Base-by-base conservation (phyloP, 2,888 invertebrate species). In the Pseudoips prasinana region DNA sequence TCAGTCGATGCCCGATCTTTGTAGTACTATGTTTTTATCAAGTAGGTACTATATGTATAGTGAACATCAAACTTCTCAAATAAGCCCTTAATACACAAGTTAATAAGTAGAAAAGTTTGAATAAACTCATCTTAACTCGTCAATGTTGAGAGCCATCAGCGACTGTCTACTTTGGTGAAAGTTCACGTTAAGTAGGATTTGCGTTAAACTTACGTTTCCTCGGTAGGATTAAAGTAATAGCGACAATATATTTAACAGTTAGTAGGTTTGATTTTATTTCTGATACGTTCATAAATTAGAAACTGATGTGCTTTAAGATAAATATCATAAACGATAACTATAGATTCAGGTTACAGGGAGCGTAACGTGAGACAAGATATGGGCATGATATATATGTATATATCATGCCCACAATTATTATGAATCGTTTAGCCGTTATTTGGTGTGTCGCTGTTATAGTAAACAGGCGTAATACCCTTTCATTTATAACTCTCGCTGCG, bases 121-220 rank as follows among this genome's bases (percentile, higher is more conserved):
- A 82, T 79, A 74, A 84, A 84, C 76, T 77, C 69, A 68, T 73
- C 79, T 75, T 67, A 71, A 73, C 74, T 75, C 74, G 69, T 82
- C 80, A 77, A 82, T 77, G 76, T 72, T 73, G 73, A 75, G 73
- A 75, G 80, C 80, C 82, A 79, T 85, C 85, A 84, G 80, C 70
- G 70, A 80, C 75, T 79, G 85, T 75, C 82, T 83, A 85, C 86
- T 87, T 86, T 76, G 69, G 65, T 67, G 55, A 72, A 86, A 87
- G 78, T 86, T 85, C 73, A 68, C 65, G 65, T 64, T 85, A 87
- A 88, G 87, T 85, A 84, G 86, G 86, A 87, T 87, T 86, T 81
- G 70, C 73, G 74, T 77, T 72, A 73, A 77, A 75, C 74, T 80
- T 75, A 72, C 68, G 73, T 78, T 77, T 75, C 71, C 72, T 66